phyloP scores from a whole-genome alignment of 2,797 vertebrate species.

The Microctenopoma lineatum region DNA sequence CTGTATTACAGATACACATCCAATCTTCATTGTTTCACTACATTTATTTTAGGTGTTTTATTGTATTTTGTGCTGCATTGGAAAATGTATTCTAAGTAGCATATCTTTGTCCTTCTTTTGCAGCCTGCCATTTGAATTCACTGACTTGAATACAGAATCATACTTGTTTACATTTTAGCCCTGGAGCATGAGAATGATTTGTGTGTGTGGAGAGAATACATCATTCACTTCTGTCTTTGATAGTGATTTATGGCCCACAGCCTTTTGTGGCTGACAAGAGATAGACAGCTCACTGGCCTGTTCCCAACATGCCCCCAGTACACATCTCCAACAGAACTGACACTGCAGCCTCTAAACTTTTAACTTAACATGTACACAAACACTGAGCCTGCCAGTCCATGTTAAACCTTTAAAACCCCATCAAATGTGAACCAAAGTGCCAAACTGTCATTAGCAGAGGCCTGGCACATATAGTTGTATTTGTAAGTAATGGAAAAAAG shows the following conservation, averaged over 20 bases:
- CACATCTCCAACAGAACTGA: constrained; percentile 37
- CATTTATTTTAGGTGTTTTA: constrained; percentile 22
- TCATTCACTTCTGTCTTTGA: constrained; percentile 64
- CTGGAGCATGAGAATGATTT: constrained; percentile 56
- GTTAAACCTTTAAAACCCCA: constrained; percentile 34
- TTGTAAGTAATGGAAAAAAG: too few species aligned
- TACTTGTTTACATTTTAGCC: constrained; percentile 71
- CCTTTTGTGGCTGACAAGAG: constrained; percentile 63
- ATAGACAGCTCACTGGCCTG: constrained; percentile 62
- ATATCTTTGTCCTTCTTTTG: constrained; percentile 59
- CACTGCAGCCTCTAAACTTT: constrained; percentile 43
- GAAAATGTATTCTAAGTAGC: constrained; percentile 35
- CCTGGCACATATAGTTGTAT: neutral
- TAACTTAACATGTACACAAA: constrained; percentile 46
- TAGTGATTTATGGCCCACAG: constrained; percentile 65
- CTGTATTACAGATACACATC: neutral
- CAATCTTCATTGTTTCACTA: constrained; percentile 7
- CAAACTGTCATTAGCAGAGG: constrained; percentile 23
- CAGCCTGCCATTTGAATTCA: constrained; percentile 64
- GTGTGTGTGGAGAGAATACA: constrained; percentile 68
- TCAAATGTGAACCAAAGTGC: constrained; percentile 23
- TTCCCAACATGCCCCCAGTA: constrained; percentile 45
- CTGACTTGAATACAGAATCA: constrained; percentile 65
- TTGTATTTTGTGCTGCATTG: constrained; percentile 16
- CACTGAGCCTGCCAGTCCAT: constrained; percentile 12